A percentile compares a stretch with the other conserved stretches of the same genome.
phyloP scores from a whole-genome alignment of 2,797 vertebrate genomes.

The Macrochelys suwanniensis region DNA sequence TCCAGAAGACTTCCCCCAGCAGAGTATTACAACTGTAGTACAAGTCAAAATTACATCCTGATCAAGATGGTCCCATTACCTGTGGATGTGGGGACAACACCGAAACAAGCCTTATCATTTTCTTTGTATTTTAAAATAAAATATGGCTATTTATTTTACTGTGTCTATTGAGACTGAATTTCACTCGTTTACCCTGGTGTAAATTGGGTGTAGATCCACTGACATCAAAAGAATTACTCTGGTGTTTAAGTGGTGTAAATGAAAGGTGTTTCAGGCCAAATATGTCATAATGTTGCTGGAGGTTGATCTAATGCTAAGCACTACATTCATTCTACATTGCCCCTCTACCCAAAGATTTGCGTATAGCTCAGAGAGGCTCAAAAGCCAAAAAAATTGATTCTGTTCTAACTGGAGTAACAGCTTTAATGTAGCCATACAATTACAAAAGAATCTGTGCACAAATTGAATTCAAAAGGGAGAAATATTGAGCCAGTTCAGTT shows the following conservation, averaged over 20 bases:
- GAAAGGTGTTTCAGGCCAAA: slow-evolving; percentile 2
- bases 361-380: slow-evolving; percentile 40
- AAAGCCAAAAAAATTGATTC: slow-evolving; percentile 61
- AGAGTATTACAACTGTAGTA: background rate
- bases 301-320: slow-evolving; percentile 48
- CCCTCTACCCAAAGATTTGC: slow-evolving; percentile 60
- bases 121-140: background rate
- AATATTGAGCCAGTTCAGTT: slow-evolving; percentile 38
- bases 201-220: background rate
- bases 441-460: slow-evolving; percentile 42
- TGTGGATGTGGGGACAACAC: background rate
- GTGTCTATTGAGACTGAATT: background rate
- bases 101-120: background rate
- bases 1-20: background rate
- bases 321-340: slow-evolving; percentile 16
- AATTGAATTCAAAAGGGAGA: slow-evolving; percentile 60
- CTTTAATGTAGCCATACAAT: slow-evolving; percentile 67
- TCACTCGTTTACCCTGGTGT: background rate
- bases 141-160: background rate
- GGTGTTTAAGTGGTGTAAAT: background rate
- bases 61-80: background rate
- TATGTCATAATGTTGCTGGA: slow-evolving; percentile 55
- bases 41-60: background rate
- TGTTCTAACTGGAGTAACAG: slow-evolving; percentile 48
- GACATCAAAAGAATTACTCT: background rate